A percentile compares a stretch with the other conserved stretches of the same genome.
phyloP scores from a whole-genome alignment of 2,797 vertebrate species.

The Scarus forsteni region DNA sequence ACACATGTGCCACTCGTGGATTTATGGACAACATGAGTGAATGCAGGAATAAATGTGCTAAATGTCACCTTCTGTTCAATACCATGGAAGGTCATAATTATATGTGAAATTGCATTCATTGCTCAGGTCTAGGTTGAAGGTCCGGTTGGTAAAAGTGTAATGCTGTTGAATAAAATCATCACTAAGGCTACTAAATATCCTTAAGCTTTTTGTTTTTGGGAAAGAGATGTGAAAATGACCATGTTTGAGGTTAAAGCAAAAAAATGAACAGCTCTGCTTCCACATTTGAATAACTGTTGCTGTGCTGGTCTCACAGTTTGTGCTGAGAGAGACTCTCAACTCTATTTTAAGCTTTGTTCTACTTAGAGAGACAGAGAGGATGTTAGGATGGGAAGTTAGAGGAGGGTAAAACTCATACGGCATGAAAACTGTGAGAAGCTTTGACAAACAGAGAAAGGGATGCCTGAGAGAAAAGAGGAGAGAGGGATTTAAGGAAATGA shows the following conservation, averaged over 20 bases:
- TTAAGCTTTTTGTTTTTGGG: not conserved
- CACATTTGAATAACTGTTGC: conserved; percentile 66
- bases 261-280: conserved; percentile 48
- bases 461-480: not conserved
- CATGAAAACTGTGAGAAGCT: conserved; percentile 22
- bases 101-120: too few relatives aligned
- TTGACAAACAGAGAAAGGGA: conserved; percentile 21
- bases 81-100: too few relatives aligned
- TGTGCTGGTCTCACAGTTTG: conserved; percentile 46
- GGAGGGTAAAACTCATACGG: conserved; percentile 1
- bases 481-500: conserved; percentile 6
- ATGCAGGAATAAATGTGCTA: too few relatives aligned
- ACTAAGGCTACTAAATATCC: not conserved
- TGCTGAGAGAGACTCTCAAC: conserved; percentile 38
- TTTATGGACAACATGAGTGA: too few relatives aligned
- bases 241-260: not conserved
- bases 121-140: too few relatives aligned
- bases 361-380: conserved; percentile 60
- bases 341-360: conserved; percentile 83
- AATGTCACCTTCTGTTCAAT: too few relatives aligned
- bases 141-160: too few relatives aligned
- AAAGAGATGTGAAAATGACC: conserved; percentile 14
- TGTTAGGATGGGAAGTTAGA: conserved; percentile 5
- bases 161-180: not conserved
- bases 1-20: too few relatives aligned